Base-by-base conservation (phyloP, 1,140 invertebrate species). In the Orchestia grillus region DNA sequence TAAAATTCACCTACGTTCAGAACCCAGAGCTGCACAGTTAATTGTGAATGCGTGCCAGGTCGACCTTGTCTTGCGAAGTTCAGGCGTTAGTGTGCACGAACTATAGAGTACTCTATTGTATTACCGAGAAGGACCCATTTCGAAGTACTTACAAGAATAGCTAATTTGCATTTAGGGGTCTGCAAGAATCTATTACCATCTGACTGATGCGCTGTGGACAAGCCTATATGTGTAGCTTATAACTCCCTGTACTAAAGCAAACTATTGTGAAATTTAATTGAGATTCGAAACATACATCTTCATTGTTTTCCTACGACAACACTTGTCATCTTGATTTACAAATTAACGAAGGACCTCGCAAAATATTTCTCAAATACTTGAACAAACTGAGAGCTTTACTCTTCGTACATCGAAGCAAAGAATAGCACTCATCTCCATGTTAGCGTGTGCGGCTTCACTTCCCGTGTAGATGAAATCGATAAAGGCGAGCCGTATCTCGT, bases 391-490 rank as follows among this genome's bases (percentile, higher is more conserved):
- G 62, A 77, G 11, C 15, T 77, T 77, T 77, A 15, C 62, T 36
- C 11, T 77, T 36, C 36, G 62, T 77, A 3, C 62, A 36, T 1
- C 36, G 36, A 77, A 77, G 36, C 36, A 77, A 23, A 36, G 36
- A 77, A 1, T 36, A 77, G 36, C 62, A 28, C 36, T 19, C 62
- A 77, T 19, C 62, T 19, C 62, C 11, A 77, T 36, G 62, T 15
- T 77, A 16, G 88, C 88, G 43, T 90, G 88, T 42, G 4, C 43
- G 6, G n/a, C 42, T 41, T 41, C 43, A 90, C 88, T 90, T 42
- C 88, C 42, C n/a, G n/a, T 90, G 88, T 42, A 90, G 88, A 90
- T 90, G 4, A 90, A 42, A 90, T 90, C 43, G 88, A 90, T 90
- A 90, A 90, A 90, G 41, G 88, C 43, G 43, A 44, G 88, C 43